Evolutionary conservation across 2,888 invertebrate species (phyloP), one percentile per base, ranked within the genome.

Genomic region (Troides helena): DNA sequence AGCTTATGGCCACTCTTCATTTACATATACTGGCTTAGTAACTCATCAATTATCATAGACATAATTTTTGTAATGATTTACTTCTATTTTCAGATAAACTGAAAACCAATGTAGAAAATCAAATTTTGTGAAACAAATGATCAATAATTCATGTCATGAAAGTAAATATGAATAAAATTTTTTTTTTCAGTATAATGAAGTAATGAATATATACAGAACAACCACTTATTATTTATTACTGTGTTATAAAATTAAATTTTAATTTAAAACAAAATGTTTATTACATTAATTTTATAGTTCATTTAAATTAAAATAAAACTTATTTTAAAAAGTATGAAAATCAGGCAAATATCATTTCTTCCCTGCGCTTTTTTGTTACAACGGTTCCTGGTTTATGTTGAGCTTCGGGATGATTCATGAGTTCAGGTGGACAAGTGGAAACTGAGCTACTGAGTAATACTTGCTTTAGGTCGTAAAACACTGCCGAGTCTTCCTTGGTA

Each of bases 401-500:
- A 0, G 99, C 99, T 73, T 99, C 99, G 0, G 99, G 98, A 88
- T 99, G 99, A 87, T 99, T 99, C 88, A 98, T 96, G 62, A 99
- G 93, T 84, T 99, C 99, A 0, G 98, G 98, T 5, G 99, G 99
- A 87, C 99, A 99, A 0, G 96, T 96, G 0, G 99, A 99, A 5
- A 97, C 97, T 0, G 99, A 99, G 82, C 98, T 98, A 18, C 95
- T 93, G 70, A 97, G 93, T 64, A 98, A 93, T 67, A 96, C 95
- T 90, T 98, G 98, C 86, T 99, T 99, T 75, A 99, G 94, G 90
- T 99, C 99, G 85, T 98, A 99, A 94, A 99, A 99, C 68, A 99
- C 93, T 21, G 94, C 94, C 25, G 97, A 97, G 87, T 99, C 99
- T 75, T 99, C 99, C 84, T 99, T 99, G 0, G 99, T 99, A 66